phyloP scores from a whole-genome alignment of 2,888 invertebrate genomes.

The Elysia crispata region DNA sequence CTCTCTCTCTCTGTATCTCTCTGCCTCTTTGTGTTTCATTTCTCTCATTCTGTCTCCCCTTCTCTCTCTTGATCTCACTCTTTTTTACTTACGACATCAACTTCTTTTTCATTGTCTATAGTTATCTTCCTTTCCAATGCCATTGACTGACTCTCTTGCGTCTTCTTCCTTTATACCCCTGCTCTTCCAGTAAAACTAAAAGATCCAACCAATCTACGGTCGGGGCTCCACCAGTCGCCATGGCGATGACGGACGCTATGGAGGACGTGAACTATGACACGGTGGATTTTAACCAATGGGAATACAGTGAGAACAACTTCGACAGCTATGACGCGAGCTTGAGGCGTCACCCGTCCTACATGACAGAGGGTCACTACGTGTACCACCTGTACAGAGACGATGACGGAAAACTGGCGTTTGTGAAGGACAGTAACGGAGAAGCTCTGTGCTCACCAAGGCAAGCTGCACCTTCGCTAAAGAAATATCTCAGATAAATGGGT shows the following conservation, averaged over 20 bases:
- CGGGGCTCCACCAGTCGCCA: too few species aligned
- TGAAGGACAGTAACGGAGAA: constrained; percentile 59
- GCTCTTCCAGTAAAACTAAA: neutral
- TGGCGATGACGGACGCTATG: constrained; percentile 64
- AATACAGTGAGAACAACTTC: constrained; percentile 14
- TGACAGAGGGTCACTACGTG: constrained; percentile 66
- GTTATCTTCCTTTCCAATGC: too few species aligned
- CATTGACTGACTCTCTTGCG: too few species aligned
- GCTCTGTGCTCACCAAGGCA: constrained; percentile 69
- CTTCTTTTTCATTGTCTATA: too few species aligned
- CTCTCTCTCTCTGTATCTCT: too few species aligned
- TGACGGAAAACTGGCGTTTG: constrained; percentile 58
- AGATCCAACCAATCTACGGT: neutral
- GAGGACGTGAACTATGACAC: constrained; percentile 63
- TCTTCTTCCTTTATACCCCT: too few species aligned
- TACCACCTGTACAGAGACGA: constrained; percentile 64
- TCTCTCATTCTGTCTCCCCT: too few species aligned
- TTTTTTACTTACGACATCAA: too few species aligned
- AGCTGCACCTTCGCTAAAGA: too few species aligned
- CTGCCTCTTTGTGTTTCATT: too few species aligned
- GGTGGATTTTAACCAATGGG: constrained; percentile 61
- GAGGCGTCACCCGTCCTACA: constrained; percentile 62
- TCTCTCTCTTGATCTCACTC: too few species aligned
- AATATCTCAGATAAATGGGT: too few species aligned
- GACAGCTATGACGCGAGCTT: constrained; percentile 46